Evolutionary conservation across 2,888 invertebrate species (phyloP), one percentile per base, ranked within the genome.

Genomic region (Parnassius mnemosyne): DNA sequence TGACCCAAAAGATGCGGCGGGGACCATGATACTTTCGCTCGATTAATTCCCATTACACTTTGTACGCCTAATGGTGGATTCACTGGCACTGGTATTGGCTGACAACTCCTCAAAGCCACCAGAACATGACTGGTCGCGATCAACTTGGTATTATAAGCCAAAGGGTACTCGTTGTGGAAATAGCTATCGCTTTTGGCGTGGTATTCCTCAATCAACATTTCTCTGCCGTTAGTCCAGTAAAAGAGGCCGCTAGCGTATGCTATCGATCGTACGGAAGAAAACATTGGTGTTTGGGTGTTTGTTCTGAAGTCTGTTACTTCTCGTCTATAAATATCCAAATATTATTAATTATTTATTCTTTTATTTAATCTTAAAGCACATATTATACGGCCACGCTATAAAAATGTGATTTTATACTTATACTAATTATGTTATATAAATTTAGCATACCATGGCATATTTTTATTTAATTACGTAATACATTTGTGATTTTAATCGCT

Each of bases 221-320:
- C 94, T 58, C 93, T 92, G 0, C 96, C 96, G 75, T 96, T 95
- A 0, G 96, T 97, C 97, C 97, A 97, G 78, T 96, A 97, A 78
- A 97, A 97, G 11, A 95, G 92, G 9, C 95, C 95, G 74, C 95
- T 94, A 5, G 95, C 95, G 76, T 94, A 94, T 0, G 95, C 95
- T 65, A 97, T 89, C 7, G 97, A 97, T 10, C 94, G 91, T 0
- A 96, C 96, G 58, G 94, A 93, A 61, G 93, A 89, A 74, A 97
- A 95, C 87, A 94, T 94, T 0, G 96, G 95, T 34, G 94, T 94
- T 75, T 95, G 95, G 0, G 96, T 95, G 75, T 96, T 96, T 16
- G 89, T 93, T 57, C 96, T 92, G 58, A 97, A 93, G 78, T 97
- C 94, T 7, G 93, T 89, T 13, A 94, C 92, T 81, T 96, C 95